Evolutionary conservation across 2,797 vertebrate species (phyloP).

Genomic region (Scarus forsteni): DNA sequence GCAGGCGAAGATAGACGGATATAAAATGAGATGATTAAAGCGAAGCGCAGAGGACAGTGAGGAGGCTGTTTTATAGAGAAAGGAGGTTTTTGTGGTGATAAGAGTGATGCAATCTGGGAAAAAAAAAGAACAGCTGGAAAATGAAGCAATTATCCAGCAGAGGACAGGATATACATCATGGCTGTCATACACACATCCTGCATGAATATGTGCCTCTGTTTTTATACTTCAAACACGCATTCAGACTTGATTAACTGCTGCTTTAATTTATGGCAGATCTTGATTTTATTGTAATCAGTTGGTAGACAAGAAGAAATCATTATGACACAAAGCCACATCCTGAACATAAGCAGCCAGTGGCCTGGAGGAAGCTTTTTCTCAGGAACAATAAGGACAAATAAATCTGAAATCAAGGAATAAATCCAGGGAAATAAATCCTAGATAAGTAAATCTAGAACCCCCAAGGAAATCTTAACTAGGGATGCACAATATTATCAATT

Average conservation of each 20-base stretch:
- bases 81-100: conserved; percentile 69
- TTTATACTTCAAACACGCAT: conserved; percentile 1
- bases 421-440: too few species aligned
- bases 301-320: too few species aligned
- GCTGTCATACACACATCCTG: conserved; percentile 42
- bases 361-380: too few species aligned
- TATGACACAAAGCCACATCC: too few species aligned
- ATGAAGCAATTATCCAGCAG: conserved; percentile 37
- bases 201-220: conserved; percentile 1
- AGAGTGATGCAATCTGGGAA: conserved; percentile 68
- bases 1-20: conserved; percentile 44
- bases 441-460: too few species aligned
- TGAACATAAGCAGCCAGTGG: too few species aligned
- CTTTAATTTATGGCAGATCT: background rate
- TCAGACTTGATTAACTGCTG: background rate
- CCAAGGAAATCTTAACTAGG: too few species aligned
- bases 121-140: conserved; percentile 43
- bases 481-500: too few species aligned
- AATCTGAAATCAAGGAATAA: too few species aligned
- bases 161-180: conserved; percentile 50
- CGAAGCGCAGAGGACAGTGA: conserved; percentile 52
- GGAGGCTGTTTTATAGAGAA: conserved; percentile 69
- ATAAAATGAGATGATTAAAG: conserved; percentile 58
- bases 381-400: too few species aligned
- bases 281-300: conserved; percentile 6